Percentiles rank a stretch among this genome's conserved stretches.
Evolutionary conservation across 1,140 invertebrate species (phyloP).

Genomic region (Diabrotica virgifera): DNA sequence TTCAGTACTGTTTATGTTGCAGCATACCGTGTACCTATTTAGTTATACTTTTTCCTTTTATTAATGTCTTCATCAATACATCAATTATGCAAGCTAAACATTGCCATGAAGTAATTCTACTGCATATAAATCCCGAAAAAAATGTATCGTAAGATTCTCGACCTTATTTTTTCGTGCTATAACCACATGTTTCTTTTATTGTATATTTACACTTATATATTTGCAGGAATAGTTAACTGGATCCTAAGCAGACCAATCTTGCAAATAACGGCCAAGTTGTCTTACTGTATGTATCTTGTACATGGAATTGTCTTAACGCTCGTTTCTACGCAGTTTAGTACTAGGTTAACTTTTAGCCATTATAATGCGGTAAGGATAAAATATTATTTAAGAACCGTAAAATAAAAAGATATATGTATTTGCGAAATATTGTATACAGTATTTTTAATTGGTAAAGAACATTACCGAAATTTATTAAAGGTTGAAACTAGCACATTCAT

Average conservation of each 20-base stretch:
- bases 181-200: no score
- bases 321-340: conserved; percentile 6
- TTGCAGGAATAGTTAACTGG: conserved; percentile 36
- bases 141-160: no score
- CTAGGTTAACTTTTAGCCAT: conserved; percentile 21
- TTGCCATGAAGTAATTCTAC: no score
- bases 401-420: no score
- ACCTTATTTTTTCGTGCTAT: no score
- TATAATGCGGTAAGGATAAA: conserved; percentile 21
- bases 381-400: neutral
- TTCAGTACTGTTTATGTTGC: no score
- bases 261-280: conserved; percentile 33
- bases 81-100: no score
- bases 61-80: no score
- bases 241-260: conserved; percentile 31
- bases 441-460: neutral
- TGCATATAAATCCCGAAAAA: no score
- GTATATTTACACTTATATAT: neutral
- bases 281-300: conserved; percentile 38
- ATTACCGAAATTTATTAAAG: neutral
- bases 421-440: neutral
- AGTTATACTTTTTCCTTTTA: no score
- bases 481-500: neutral
- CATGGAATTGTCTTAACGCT: conserved; percentile 14
- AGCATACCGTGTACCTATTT: no score